A percentile compares a stretch with the other conserved stretches of the same genome.
These are phyloP conservation scores for Hesperia comma DNA, from an alignment of 2,888 invertebrate genomes.

Conservation along the genomic window DNA sequence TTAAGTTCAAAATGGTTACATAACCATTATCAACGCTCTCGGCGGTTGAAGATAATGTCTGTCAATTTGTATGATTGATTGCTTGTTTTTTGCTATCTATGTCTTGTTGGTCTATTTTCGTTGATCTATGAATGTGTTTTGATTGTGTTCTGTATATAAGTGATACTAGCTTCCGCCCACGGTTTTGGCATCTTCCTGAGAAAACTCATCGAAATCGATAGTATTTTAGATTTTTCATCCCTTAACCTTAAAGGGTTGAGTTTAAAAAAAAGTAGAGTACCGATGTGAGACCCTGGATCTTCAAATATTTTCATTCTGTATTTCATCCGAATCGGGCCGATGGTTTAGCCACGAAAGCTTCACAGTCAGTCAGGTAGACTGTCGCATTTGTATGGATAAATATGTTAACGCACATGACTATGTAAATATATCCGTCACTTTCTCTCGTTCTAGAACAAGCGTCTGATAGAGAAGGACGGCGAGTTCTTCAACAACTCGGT, in stretches of 20 bases:
- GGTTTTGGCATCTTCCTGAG: too few relatives aligned
- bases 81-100: slow-evolving; percentile 26
- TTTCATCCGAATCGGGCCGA: too few relatives aligned
- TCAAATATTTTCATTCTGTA: too few relatives aligned
- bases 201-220: too few relatives aligned
- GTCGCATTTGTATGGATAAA: too few relatives aligned
- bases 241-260: too few relatives aligned
- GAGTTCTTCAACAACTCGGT: slow-evolving; percentile 57
- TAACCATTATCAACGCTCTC: slow-evolving; percentile 12
- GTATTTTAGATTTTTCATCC: too few relatives aligned
- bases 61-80: slow-evolving; percentile 26
- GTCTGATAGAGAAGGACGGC: slow-evolving; percentile 63
- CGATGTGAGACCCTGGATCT: too few relatives aligned
- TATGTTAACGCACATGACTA: neutral
- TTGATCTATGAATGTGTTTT: slow-evolving; percentile 11
- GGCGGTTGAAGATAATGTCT: slow-evolving; percentile 31
- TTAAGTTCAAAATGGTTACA: neutral
- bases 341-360: too few relatives aligned
- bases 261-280: too few relatives aligned
- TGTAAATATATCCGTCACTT: neutral
- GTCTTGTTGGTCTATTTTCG: slow-evolving; percentile 20
- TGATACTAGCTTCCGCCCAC: too few relatives aligned
- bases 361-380: too few relatives aligned
- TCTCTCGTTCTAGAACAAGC: slow-evolving; percentile 58
- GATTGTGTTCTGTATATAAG: neutral